Conservation (phyloP, 2,888 invertebrate species). For the Byasa hedistus region DNA sequence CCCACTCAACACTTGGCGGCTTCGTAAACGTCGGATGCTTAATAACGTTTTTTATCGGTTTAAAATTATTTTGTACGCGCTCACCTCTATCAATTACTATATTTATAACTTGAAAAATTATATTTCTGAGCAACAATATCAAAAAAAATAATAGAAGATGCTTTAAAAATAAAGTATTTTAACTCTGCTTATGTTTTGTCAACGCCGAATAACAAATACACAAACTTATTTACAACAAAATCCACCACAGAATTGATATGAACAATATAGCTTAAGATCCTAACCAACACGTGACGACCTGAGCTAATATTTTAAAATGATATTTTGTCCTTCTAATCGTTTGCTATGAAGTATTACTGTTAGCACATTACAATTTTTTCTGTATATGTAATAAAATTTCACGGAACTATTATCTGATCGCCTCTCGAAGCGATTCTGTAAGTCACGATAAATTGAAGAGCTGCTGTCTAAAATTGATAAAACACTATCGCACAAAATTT, state of each 20-base stretch:
- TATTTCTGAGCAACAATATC: too few species aligned
- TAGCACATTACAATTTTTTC: background rate
- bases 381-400: background rate
- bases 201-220: too few species aligned
- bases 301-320: too few species aligned
- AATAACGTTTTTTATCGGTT: background rate
- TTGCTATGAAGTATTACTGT: background rate
- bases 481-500: constrained; percentile 19
- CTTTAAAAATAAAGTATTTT: too few species aligned
- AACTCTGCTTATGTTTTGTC: too few species aligned
- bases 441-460: constrained; percentile 22
- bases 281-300: too few species aligned
- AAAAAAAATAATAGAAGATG: too few species aligned
- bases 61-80: background rate
- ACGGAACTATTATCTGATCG: constrained; percentile 15
- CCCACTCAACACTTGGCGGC: constrained; percentile 30
- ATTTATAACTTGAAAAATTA: background rate
- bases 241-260: too few species aligned
- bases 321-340: background rate
- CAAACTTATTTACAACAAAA: too few species aligned
- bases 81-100: background rate
- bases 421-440: constrained; percentile 15
- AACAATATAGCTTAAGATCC: too few species aligned
- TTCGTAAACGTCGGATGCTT: constrained; percentile 28
- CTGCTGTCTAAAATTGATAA: constrained; percentile 20